Evolutionary conservation across 2,113 vertebrate genomes (phyloP), one percentile per base, ranked within the genome.

Genomic region (Poeciliopsis turrubarensis): DNA sequence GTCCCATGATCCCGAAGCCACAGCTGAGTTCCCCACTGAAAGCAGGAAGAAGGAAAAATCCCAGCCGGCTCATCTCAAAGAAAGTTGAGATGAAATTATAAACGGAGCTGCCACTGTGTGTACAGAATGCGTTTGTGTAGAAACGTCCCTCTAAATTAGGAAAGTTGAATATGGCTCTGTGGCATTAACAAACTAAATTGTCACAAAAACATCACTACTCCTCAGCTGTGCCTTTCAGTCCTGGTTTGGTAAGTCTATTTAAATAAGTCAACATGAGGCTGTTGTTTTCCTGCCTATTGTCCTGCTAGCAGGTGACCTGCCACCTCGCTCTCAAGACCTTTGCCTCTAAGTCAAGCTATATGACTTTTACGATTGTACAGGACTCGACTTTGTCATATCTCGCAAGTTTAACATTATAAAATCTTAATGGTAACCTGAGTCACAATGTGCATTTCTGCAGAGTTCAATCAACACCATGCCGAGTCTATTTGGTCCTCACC

Each of bases 1-100:
- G 89, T 86, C 88, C 84, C 86, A 80, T 91, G 87, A 92, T 89
- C 73, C 78, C 5, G 0, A 80, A 66, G 30, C 70, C 79, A 66
- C 88, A 92, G 87, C 89, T 90, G 89, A 83, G 89, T 68, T 89
- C 83, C 51, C 78, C 54, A 44, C 72, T 69, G 51, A 73, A 84
- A 51, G 63, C 39, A 30, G 30, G 70, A 25, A 74, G 73, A 67
- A 54, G 68, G 64, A 68, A 34, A 81, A 70, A 75, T 41, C 51
- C 60, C 74, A 67, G 68, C 14, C 12, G 11, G 63, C 86, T 84
- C 68, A 72, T 86, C 84, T 82, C 61, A 30, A 60, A 77, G 75
- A 51, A 85, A 80, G 81, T 86, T 73, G 8, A 81, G 47, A 62
- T 78, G n/a, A 66, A 70, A 72, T 65, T 78, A 81, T 83, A 79